A percentile compares a stretch with the other conserved stretches of the same genome.
phyloP scores from a whole-genome alignment of 2,888 invertebrate species.

The Thecocarcelia acutangulata region DNA sequence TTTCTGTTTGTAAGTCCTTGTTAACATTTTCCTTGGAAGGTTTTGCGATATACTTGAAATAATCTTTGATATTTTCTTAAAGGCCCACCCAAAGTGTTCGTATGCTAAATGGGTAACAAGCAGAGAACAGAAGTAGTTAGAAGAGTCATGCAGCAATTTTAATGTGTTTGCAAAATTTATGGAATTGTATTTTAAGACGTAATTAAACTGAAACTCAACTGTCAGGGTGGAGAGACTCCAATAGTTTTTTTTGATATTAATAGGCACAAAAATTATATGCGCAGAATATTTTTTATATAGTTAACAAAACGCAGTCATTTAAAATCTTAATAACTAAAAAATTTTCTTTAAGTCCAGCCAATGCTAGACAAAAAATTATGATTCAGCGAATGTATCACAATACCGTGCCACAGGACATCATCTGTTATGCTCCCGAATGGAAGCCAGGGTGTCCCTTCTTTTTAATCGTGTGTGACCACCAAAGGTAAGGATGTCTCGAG shows the following conservation, averaged over 20 bases:
- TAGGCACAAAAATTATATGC: no score
- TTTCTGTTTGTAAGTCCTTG: conserved; percentile 65
- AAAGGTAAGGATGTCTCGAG: no score
- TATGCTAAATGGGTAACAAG: conserved; percentile 28
- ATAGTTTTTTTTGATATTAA: background rate
- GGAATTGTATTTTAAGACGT: conserved; percentile 57
- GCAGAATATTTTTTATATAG: no score
- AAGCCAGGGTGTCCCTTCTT: no score
- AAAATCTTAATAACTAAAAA: no score
- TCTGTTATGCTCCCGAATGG: no score
- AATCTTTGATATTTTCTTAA: conserved; percentile 62
- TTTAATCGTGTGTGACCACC: no score
- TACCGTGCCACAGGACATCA: no score
- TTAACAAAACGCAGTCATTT: no score
- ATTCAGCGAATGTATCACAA: no score
- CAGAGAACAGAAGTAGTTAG: background rate
- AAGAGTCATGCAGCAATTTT: conserved; percentile 4
- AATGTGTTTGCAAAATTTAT: conserved; percentile 58
- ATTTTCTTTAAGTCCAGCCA: no score
- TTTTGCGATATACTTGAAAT: conserved; percentile 61
- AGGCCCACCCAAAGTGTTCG: conserved; percentile 55
- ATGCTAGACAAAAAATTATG: no score
- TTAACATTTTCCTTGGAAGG: conserved; percentile 68
- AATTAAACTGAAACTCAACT: conserved; percentile 52
- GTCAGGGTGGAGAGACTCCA: background rate